Evolutionary conservation across 1,140 invertebrate species (phyloP).

Genomic region (Drosophila repletoides): DNA sequence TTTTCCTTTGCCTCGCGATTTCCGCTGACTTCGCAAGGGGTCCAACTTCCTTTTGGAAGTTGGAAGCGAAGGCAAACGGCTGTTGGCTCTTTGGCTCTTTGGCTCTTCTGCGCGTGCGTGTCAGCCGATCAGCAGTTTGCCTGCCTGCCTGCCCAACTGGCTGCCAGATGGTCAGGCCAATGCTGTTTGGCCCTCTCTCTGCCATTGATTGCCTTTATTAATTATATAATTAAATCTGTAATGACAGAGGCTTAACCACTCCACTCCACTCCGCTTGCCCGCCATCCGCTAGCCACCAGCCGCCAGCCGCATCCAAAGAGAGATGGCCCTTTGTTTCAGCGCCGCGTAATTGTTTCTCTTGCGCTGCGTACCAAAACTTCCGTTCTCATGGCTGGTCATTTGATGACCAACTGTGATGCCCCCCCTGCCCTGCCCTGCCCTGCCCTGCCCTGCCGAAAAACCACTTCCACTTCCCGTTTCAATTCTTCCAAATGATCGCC

Average conservation of each 20-base stretch:
- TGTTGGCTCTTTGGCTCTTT: neutral
- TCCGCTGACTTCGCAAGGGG: conserved; percentile 57
- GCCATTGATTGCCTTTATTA: conserved; percentile 79
- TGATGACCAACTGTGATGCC: conserved; percentile 19
- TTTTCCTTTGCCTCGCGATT: conserved; percentile 59
- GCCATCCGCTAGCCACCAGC: neutral
- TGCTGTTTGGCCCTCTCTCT: conserved; percentile 16
- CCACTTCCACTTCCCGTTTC: conserved; percentile 76
- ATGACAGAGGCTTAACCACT: conserved; percentile 52
- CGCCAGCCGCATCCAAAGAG: too few relatives aligned
- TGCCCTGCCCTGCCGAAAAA: conserved; percentile 21
- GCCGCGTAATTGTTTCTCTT: conserved; percentile 69
- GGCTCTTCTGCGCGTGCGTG: conserved; percentile 64
- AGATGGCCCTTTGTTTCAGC: conserved; percentile 40
- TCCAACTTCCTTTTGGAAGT: conserved; percentile 43
- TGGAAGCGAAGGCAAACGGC: too few relatives aligned
- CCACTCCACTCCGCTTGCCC: too few relatives aligned
- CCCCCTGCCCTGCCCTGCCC: too few relatives aligned
- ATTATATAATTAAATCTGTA: conserved; percentile 81
- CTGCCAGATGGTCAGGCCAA: conserved; percentile 51
- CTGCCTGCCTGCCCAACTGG: conserved; percentile 15
- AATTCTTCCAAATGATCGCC: conserved; percentile 1
- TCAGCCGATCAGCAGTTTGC: conserved; percentile 25
- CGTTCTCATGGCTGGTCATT: conserved; percentile 66
- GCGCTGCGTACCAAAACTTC: conserved; percentile 61